Evolutionary conservation across 53 echinoderm and acorn worm species (phyloP), one percentile per base, ranked within the genome.

Genomic region (Mesocentrotus franciscanus): DNA sequence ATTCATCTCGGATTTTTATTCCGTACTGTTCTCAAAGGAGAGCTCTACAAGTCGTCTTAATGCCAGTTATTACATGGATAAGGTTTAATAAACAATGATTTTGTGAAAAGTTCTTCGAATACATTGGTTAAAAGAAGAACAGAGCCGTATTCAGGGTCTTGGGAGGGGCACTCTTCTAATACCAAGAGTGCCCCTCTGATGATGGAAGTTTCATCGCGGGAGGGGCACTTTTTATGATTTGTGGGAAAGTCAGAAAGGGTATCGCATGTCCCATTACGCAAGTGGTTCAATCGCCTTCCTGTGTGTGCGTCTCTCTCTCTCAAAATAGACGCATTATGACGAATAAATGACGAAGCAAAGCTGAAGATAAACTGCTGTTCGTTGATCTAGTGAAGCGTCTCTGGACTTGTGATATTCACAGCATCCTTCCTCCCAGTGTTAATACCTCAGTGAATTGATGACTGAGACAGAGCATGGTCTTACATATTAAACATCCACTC

Each of bases 401-500:
- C 1, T 18, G 5, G 42, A 39, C 81, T 81, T 33, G 33, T 81
- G 13, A 27, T 76, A 81, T 81, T 81, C 81, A 39, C 81, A 42
- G 8, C 36, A 81, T 81, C 81, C 17, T 16, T 18, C 81, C 81
- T 81, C 81, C 76, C 36, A 36, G 42, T 81, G 22, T 42, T 81
- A 35, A 81, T 81, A 33, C 81, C 36, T 42, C 17, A 42, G 81
- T 81, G 81, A 79, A 35, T 79, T 35, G 32, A 1, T 14, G 42
- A 36, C 42, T 36, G 42, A 35, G 36, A 33, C 36, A 39, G 42
- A 20, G 81, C 81, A 81, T 81, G 81, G 36, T 42, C 42, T 42
- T 81, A 81, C 81, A 81, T 81, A 81, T 81, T 17, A 33, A 81
- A 81, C 81, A 81, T 42, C 81, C 81, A 81, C 81, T 81, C 33